A percentile compares a stretch with the other conserved stretches of the same genome.
Evolutionary conservation across 1,140 invertebrate species (phyloP).

Genomic region (Drosophila subpulchrella): DNA sequence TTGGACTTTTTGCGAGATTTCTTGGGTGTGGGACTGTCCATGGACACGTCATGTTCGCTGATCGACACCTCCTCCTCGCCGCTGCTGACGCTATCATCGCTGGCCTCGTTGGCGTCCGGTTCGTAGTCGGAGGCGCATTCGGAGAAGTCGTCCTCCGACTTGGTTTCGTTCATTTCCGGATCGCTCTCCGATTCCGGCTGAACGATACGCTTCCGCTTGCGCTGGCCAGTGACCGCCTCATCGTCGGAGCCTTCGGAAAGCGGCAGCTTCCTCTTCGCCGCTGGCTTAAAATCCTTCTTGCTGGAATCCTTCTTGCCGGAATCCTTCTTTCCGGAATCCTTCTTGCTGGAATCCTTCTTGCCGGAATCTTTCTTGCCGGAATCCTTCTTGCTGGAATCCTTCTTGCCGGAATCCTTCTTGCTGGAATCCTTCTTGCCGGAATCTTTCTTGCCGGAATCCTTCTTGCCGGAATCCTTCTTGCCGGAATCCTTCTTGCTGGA

Average conservation of each 20-base stretch:
- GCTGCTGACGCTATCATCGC: constrained; percentile 28
- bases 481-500: too few species aligned
- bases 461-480: too few species aligned
- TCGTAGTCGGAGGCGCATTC: constrained; percentile 61
- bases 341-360: too few species aligned
- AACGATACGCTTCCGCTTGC: constrained; percentile 83
- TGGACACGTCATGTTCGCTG: constrained; percentile 28
- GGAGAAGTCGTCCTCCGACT: constrained; percentile 70
- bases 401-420: too few species aligned
- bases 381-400: too few species aligned
- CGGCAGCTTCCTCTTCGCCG: constrained; percentile 46
- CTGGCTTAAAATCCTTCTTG: neutral
- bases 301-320: too few species aligned
- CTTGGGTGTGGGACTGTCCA: constrained; percentile 47
- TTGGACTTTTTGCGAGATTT: constrained; percentile 42
- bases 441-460: too few species aligned
- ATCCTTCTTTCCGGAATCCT: too few species aligned
- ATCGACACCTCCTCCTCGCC: constrained; percentile 42
- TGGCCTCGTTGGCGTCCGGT: constrained; percentile 41
- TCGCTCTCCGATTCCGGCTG: constrained; percentile 85
- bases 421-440: too few species aligned
- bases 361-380: too few species aligned
- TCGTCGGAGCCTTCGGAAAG: constrained; percentile 67
- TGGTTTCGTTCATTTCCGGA: constrained; percentile 59
- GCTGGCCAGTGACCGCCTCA: constrained; percentile 80